phyloP scores from a whole-genome alignment of 1,140 invertebrate genomes.

The Drosophila suzukii region DNA sequence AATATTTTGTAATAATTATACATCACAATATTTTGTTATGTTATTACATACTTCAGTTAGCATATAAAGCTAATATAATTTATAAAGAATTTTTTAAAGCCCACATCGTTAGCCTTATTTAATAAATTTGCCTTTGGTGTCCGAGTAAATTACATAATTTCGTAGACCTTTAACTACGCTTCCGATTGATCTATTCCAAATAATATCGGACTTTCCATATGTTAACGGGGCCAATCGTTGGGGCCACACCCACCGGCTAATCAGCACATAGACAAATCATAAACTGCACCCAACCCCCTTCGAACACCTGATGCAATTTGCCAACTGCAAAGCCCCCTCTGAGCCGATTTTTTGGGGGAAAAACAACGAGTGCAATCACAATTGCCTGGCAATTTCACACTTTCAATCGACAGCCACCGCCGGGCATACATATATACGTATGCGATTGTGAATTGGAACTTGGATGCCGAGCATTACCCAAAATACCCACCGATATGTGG shows the following conservation, averaged over 20 bases:
- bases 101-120: slow-evolving; percentile 10
- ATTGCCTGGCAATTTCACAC: slow-evolving; percentile 81
- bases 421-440: slow-evolving; percentile 46
- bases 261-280: slow-evolving; percentile 75
- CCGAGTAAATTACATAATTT: slow-evolving; percentile 16
- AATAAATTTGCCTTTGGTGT: not conserved
- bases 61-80: too few relatives aligned
- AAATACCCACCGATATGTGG: slow-evolving; percentile 30
- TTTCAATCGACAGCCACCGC: slow-evolving; percentile 70
- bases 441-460: slow-evolving; percentile 4
- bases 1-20: too few relatives aligned
- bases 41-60: not conserved
- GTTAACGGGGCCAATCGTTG: slow-evolving; percentile 67
- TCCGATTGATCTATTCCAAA: slow-evolving; percentile 13
- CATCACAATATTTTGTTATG: too few relatives aligned
- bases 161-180: slow-evolving; percentile 6
- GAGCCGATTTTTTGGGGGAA: slow-evolving; percentile 32
- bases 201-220: slow-evolving; percentile 23
- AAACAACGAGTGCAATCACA: slow-evolving; percentile 66
- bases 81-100: not conserved
- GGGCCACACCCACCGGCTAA: slow-evolving; percentile 70
- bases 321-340: slow-evolving; percentile 54
- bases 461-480: slow-evolving; percentile 39
- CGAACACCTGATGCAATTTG: slow-evolving; percentile 77
- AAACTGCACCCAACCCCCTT: slow-evolving; percentile 43